Evolutionary conservation across 2,888 invertebrate genomes (phyloP).

Genomic region (Lepidocyrtinus sp.): DNA sequence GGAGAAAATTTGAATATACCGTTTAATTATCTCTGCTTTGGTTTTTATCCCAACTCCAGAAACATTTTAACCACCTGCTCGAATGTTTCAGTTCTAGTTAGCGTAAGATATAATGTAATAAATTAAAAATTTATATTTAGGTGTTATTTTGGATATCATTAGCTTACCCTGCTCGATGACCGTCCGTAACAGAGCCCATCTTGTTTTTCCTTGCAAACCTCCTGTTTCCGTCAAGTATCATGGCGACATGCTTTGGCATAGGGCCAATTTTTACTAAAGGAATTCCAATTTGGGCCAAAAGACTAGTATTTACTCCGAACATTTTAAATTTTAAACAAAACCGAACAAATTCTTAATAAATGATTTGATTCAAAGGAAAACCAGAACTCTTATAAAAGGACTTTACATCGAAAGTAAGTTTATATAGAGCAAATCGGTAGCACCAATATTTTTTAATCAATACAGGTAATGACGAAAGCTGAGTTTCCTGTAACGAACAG

Average conservation of each 20-base stretch:
- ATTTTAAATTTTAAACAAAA: no score
- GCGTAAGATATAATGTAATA: background rate
- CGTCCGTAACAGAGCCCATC: background rate
- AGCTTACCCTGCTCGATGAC: background rate
- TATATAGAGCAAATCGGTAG: no score
- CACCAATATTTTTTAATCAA: no score
- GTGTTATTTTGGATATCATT: background rate
- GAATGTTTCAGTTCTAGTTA: background rate
- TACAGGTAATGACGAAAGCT: no score
- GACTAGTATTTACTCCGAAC: no score
- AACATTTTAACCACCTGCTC: background rate
- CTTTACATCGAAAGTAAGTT: no score
- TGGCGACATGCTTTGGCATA: slow-evolving; percentile 18
- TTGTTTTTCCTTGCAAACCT: background rate
- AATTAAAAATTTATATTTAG: background rate
- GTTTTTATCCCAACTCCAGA: slow-evolving; percentile 72
- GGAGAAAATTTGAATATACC: background rate
- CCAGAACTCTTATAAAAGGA: no score
- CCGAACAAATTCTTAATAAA: no score
- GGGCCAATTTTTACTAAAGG: background rate
- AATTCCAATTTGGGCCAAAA: background rate
- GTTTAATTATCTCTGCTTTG: background rate
- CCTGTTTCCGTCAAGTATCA: slow-evolving; percentile 6
- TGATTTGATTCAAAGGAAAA: no score
- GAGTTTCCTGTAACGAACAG: no score